Evolutionary conservation across 2,797 vertebrate genomes (phyloP), one percentile per base, ranked within the genome.

Genomic region (Botia kubotai): DNA sequence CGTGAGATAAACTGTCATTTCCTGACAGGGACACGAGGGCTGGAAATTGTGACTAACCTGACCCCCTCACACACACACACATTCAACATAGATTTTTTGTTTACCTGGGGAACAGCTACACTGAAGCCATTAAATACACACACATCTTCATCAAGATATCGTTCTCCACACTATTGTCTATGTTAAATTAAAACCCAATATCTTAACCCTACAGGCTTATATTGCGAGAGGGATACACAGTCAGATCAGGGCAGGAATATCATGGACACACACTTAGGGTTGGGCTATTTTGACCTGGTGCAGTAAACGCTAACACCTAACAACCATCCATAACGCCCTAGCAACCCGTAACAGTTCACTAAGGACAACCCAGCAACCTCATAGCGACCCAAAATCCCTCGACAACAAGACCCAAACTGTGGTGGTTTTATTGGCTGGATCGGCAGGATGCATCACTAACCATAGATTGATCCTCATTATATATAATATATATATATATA

Each of bases 21-120:
- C 29, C 48, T 83, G 55, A 84, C 82, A 75, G 29, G 13, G 86
- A 10, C 17, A 29, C 23, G 80, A 63, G 79, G 75, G 86, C 85
- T 79, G 84, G 75, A 57, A 43, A n/a, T 6, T 3, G 12, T 3
- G 21, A 77, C 5, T 48, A 21, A 60, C 17, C 19, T n/a, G 62
- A 76, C 53, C n/a, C 6, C 12, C 6, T 29, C 29, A 16, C 5
- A 21, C 58, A 5, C 2, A 36, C 5, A 36, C 5, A 2, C 33
- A n/a, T n/a, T n/a, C n/a, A n/a, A n/a, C n/a, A n/a, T 36, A 36
- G 33, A 36, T 36, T 36, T 36, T 2, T 36, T 36, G n/a, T 55
- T 8, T 50, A 75, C 7, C 1, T 39, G 6, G 36, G 6, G 6
- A 39, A 39, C 36, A 39, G 4, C 36, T 39, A 39, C 2, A 39